Conservation (phyloP, 2,888 invertebrate species). For the Merodon equestris region DNA sequence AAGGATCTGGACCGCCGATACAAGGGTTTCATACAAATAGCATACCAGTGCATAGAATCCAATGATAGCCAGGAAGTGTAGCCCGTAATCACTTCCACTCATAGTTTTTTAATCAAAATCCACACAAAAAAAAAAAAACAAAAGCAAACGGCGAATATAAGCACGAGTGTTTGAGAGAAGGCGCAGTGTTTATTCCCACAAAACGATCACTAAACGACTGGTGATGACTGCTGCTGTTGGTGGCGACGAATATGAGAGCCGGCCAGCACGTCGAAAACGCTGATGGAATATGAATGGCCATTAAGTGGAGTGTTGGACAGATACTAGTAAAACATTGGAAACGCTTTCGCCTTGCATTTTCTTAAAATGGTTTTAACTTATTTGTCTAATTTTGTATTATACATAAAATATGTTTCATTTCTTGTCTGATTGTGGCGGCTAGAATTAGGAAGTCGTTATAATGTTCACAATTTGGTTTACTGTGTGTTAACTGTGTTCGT, state of each 20-base stretch:
- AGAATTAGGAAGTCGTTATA: too few relatives aligned
- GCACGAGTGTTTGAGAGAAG: conserved; percentile 5
- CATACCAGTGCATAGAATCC: conserved; percentile 80
- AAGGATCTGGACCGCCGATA: conserved; percentile 81
- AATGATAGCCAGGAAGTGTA: conserved; percentile 77
- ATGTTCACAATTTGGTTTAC: too few relatives aligned
- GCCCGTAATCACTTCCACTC: conserved; percentile 35
- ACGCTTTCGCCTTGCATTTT: conserved; percentile 30
- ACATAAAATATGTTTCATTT: too few relatives aligned
- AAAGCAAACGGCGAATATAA: conserved; percentile 8
- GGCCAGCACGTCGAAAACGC: conserved; percentile 38
- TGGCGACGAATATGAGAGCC: conserved; percentile 20
- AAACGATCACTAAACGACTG: conserved; percentile 38
- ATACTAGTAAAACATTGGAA: conserved; percentile 5
- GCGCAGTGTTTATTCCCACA: not conserved
- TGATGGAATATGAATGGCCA: conserved; percentile 44
- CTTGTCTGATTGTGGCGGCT: too few relatives aligned
- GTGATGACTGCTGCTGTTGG: conserved; percentile 32
- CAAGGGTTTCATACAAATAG: conserved; percentile 81
- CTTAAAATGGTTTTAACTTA: conserved; percentile 1
- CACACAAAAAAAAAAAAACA: not conserved
- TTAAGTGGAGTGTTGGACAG: conserved; percentile 24
- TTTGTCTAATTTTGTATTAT: too few relatives aligned
- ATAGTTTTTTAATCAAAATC: conserved; percentile 8
- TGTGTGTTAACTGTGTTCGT: too few relatives aligned